Evolutionary conservation across 92 coral and sea anemone species (phyloP), one percentile per base, ranked within the genome.

Genomic region (Metridium senile): DNA sequence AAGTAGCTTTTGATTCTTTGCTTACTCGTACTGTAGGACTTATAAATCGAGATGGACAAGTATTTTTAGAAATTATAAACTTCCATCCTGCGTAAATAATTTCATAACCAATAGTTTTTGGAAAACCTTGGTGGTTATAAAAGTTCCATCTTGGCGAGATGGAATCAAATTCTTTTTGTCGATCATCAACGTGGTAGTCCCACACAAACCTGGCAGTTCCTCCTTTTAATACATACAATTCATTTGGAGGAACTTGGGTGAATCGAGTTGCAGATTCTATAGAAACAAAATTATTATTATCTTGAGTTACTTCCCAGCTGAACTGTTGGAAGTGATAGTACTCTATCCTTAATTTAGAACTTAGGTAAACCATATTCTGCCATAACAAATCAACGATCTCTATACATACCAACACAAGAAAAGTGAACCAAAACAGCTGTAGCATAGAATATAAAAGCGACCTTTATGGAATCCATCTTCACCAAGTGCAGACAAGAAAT

Each of bases 1-100:
- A 25, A 69, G 74, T 69, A 45, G 74, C 74, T 1, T 20, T 19
- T 20, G 74, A 28, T 39, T 69, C 74, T 39, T 39, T 45, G 32
- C 53, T 17, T 49, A 69, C 59, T 17, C 74, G 74, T 9, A 54
- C 59, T 20, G 27, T 69, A 39, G 74, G 74, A 21, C 53, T 45
- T 39, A 35, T 4, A 35, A 69, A 29, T 19, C 74, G 27, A 39
- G 74, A 17, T 23, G 74, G 74, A 69, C 74, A 69, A 7, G 13
- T 39, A 2, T 9, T 4, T 54, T 13, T 34, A 68, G 17, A 23
- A 23, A 45, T 4, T 19, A n/a, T 21, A 39, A 33, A 26, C 9
- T 27, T 35, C 58, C 71, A 66, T 1, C 32, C n/a, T 9, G 4
- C 23, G 17, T 10, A 54, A 13, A 10, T 3, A 21, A 13, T 19